Evolutionary conservation across 2,797 vertebrate genomes (phyloP), one percentile per base, ranked within the genome.

Genomic region (Acipenser ruthenus): DNA sequence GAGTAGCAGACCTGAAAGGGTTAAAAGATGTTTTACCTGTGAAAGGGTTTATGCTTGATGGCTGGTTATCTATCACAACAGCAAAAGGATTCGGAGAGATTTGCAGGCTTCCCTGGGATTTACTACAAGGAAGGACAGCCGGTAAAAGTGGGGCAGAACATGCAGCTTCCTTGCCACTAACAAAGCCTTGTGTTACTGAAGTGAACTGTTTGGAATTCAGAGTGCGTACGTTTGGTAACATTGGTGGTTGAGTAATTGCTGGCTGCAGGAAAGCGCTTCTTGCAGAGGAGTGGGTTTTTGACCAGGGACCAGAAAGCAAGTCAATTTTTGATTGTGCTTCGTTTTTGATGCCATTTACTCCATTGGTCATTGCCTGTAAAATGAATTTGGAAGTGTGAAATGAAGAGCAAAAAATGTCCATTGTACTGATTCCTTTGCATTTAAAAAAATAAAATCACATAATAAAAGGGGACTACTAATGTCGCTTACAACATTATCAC

Each of bases 261-360:
- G 1, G 69, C 1, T 66, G 74, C 62, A 85, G 77, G 7, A 81
- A 86, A 61, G 77, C 76, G 68, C 77, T 83, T 73, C 87, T 1
- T 73, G 80, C 89, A 83, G 93, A 85, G 80, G 89, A 86, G 65
- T 84, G 88, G 60, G 79, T 87, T 82, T 87, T 88, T 69, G 88
- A 68, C 82, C 80, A 84, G 72, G 81, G 83, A 63, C 85, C 74
- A 52, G 87, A 78, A 61, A 90, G 85, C 78, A 90, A 83, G 81
- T 88, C 83, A 68, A 74, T 89, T 80, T 87, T 91, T 78, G 88
- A 85, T 75, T 89, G 88, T 82, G 88, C 86, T 84, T 92, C 90
- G 80, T 74, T 85, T 78, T 81, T 88, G 78, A 90, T 68, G 78
- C 87, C 74, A 0, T 87, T 81, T 6, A 86, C 74, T 78, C 88